phyloP scores from a whole-genome alignment of 2,888 invertebrate genomes.

The Cheilosia vulpina region DNA sequence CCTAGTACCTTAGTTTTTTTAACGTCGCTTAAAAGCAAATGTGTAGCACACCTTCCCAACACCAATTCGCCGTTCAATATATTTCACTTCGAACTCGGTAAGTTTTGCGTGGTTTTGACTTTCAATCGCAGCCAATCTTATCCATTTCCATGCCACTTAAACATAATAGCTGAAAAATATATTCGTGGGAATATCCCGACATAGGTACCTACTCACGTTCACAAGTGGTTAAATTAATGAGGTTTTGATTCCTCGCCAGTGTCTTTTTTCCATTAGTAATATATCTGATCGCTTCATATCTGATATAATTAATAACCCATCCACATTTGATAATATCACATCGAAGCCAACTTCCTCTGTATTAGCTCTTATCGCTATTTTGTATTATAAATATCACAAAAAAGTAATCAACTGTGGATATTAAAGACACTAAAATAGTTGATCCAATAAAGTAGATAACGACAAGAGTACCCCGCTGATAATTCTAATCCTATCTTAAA shows the following conservation, averaged over 20 bases:
- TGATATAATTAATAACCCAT: constrained; percentile 42
- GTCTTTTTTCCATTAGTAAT: background rate
- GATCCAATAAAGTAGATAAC: constrained; percentile 55
- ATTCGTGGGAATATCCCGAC: background rate
- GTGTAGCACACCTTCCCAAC: no score
- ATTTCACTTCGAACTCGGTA: no score
- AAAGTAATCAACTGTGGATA: constrained; percentile 44
- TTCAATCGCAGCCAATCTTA: background rate
- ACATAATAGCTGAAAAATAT: background rate
- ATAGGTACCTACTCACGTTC: background rate
- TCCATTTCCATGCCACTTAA: background rate
- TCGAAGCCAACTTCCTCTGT: constrained; percentile 6
- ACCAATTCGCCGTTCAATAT: no score
- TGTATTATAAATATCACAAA: constrained; percentile 18
- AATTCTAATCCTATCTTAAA: constrained; percentile 41
- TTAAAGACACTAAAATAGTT: constrained; percentile 11
- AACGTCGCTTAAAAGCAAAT: no score
- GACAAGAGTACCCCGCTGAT: constrained; percentile 10
- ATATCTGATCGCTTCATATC: constrained; percentile 31
- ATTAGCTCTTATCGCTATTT: constrained; percentile 32
- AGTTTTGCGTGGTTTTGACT: no score
- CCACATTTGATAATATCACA: constrained; percentile 23
- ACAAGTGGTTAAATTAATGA: background rate
- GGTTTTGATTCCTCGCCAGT: background rate
- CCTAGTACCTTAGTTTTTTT: no score